Base-by-base conservation (phyloP, 2,113 vertebrate genomes). In the Capreolus pygargus region DNA sequence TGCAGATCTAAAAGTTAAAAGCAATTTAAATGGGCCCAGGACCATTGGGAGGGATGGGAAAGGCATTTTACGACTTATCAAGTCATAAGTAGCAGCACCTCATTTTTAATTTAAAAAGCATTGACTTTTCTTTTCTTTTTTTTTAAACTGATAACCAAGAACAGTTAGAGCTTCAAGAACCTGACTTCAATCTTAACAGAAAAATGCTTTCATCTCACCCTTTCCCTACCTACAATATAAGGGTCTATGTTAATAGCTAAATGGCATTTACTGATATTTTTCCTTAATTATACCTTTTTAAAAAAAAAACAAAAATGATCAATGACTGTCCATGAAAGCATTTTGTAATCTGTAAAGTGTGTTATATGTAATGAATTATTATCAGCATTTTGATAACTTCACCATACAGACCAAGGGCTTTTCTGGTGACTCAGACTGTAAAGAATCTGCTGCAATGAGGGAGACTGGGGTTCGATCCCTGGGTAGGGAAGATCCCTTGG, bases 71-170 rank as follows among this genome's bases (percentile, higher is more conserved):
- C 12, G 57, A 74, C 70, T 93, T 95, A 93, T n/a, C 87, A 94
- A 91, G 89, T 93, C 86, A 19, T 91, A 97, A 96, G 93, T 93
- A 94, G 91, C 91, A 93, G 88, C 83, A 86, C 45, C 52, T 97
- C 95, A 79, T 97, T 97, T 98, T 97, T 97, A 97, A 97, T 91
- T 96, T 97, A 96, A 95, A 95, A 89, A 89, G 86, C 86, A 79
- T 88, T 82, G 97, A 95, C 89, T 89, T 97, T 97, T 83, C 85
- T 67, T 21, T 64, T 17, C 5, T 36, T 67, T 39, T 85, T 30
- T 60, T 94, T 55, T 74, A 27, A 27, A 86, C 97, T 30, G 89
- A 95, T 98, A 89, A 60, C 95, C 67, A 87, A 84, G 45, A 95
- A 82, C 33, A 93, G 92, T 95, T 92, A 94, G 93, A 96, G 79